Base-by-base conservation (phyloP, 1,140 invertebrate genomes). In the Samia ricini region DNA sequence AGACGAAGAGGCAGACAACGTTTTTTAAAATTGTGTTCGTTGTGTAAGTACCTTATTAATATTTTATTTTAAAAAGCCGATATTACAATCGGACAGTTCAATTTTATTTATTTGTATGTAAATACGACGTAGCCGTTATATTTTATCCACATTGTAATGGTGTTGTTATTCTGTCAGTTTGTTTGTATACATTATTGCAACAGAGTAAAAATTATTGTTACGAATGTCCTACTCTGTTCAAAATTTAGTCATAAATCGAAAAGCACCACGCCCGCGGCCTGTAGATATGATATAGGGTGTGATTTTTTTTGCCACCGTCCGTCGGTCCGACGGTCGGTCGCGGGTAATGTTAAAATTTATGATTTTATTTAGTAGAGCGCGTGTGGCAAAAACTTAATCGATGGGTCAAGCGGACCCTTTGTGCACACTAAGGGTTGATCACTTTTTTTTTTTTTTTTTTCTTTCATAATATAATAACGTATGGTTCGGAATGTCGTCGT, bases 381-480 rank as follows among this genome's bases (percentile, higher is more conserved):
- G 76, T 60, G 79, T 73, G 69, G 85, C 81, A 88, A 88, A 85
- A 88, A 88, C 72, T 79, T 81, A 83, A 85, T 85, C 77, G 83
- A 82, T 74, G 76, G 80, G 77, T 79, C 78, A 78, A 78, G 71
- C 68, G 63, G 70, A 67, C 74, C 66, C 69, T 56, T 62, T 56
- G 60, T 10, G 66, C 33, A 7, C 7, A 63, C 62, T 66, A 70
- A 69, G 76, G 76, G 73, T 71, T 74, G 68, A 74, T 69, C 63
- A 49, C 42, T 64, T 57, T 70, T 73, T 74, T 74, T 69, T 42
- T 12, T 42, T 15, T n/a, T n/a, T n/a, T n/a, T n/a, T n/a, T n/a
- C n/a, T n/a, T n/a, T n/a, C n/a, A n/a, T n/a, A n/a, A n/a, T n/a
- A 15, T 42, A 15, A 57, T 2, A 15, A 20, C 48, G 15, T 52